phyloP scores from a whole-genome alignment of 2,888 invertebrate genomes.

The Meteorus colon region DNA sequence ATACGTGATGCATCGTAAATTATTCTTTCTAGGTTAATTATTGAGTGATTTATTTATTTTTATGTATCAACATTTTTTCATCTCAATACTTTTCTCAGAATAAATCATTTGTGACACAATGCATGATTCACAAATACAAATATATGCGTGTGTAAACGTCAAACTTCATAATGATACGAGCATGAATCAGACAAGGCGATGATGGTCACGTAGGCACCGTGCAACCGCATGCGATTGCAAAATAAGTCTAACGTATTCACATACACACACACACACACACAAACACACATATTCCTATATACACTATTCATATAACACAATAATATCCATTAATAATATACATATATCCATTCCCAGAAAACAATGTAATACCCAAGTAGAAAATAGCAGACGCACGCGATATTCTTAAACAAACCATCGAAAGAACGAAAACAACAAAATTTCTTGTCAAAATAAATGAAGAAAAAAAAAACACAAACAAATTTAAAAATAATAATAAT shows the following conservation, averaged over 20 bases:
- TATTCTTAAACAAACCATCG: background rate
- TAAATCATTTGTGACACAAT: conserved; percentile 5
- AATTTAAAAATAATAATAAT: background rate
- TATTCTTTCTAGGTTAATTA: conserved; percentile 15
- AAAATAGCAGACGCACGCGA: background rate
- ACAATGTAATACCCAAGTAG: background rate
- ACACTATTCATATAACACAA: conserved; percentile 7
- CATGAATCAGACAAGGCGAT: conserved; percentile 4
- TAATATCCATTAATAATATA: conserved; percentile 7
- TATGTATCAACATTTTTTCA: background rate
- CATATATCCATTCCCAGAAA: background rate
- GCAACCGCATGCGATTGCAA: conserved; percentile 10
- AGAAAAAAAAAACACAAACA: background rate
- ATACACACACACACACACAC: background rate
- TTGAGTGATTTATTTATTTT: background rate
- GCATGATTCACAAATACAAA: background rate
- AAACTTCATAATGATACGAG: conserved; percentile 7
- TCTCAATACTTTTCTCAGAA: background rate
- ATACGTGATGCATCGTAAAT: background rate
- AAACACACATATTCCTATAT: background rate
- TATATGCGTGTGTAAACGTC: background rate
- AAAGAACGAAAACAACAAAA: background rate
- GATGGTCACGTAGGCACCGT: conserved; percentile 14
- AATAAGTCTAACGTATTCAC: background rate
- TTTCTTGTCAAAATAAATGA: background rate